These are phyloP conservation scores for Eulemur rufifrons DNA, from an alignment of 2,113 vertebrate species.

Conservation along the genomic window DNA sequence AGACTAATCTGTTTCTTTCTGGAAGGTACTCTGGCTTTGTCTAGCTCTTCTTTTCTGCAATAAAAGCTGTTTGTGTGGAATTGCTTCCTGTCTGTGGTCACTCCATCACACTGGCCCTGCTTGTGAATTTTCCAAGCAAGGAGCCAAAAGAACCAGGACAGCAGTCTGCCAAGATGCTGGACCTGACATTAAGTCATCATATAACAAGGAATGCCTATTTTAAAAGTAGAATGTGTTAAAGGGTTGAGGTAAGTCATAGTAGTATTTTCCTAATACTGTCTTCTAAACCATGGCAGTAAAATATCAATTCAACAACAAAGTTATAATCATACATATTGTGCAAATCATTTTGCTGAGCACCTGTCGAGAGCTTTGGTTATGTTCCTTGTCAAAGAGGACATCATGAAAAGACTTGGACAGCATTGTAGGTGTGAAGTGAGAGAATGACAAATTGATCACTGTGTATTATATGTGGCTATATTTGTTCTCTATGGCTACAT, in stretches of 20 bases:
- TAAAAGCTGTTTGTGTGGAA: too few species aligned
- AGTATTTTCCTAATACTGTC: constrained; percentile 25
- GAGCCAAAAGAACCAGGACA: too few species aligned
- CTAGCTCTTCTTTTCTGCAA: too few species aligned
- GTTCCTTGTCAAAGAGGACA: background rate
- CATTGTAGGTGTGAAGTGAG: background rate
- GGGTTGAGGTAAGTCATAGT: background rate
- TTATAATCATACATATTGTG: constrained; percentile 19
- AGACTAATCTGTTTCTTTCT: too few species aligned
- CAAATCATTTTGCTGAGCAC: background rate
- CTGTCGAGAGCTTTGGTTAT: background rate
- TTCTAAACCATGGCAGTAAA: constrained; percentile 1
- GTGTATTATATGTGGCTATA: background rate
- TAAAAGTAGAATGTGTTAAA: background rate
- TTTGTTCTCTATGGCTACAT: background rate
- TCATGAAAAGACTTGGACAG: background rate
- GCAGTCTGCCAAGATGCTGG: too few species aligned
- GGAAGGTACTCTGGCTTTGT: too few species aligned
- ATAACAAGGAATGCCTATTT: background rate
- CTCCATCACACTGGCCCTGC: too few species aligned
- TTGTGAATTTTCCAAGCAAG: too few species aligned
- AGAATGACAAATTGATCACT: background rate
- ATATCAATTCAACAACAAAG: background rate
- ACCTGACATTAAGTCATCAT: too few species aligned
- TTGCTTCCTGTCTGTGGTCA: too few species aligned